Conservation (phyloP, 1,140 invertebrate genomes). For the Calephelis nemesis region DNA sequence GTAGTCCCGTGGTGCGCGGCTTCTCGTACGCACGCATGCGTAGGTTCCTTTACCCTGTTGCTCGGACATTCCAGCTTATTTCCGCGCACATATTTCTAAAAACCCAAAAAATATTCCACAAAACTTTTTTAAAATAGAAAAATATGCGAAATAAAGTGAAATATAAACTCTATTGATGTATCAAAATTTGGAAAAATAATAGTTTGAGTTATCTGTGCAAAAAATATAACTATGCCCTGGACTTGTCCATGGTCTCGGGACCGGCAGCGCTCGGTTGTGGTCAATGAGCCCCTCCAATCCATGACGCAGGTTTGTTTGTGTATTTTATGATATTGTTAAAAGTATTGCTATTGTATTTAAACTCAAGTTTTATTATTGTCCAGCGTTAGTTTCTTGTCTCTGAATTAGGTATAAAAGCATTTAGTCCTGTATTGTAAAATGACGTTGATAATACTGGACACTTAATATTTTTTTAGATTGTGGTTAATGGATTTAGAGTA, state of each 20-base stretch:
- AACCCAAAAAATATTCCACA: background rate
- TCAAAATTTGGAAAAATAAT: conserved; percentile 15
- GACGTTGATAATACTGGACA: conserved; percentile 54
- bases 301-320: conserved; percentile 44
- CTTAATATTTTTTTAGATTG: conserved; percentile 54
- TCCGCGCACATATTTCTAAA: conserved; percentile 19
- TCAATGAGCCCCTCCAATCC: conserved; percentile 43
- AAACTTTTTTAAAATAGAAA: background rate
- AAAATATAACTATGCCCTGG: conserved; percentile 58
- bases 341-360: background rate
- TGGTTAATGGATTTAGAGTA: conserved; percentile 64
- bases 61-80: conserved; percentile 34
- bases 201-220: conserved; percentile 11
- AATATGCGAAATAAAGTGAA: background rate
- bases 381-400: background rate
- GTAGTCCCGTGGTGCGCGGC: conserved; percentile 55
- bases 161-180: background rate
- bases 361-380: no score
- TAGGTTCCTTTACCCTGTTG: conserved; percentile 44
- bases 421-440: conserved; percentile 31
- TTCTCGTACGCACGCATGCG: conserved; percentile 55
- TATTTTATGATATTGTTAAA: background rate
- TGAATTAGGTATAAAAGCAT: conserved; percentile 3
- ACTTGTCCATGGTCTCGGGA: conserved; percentile 67
- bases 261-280: conserved; percentile 46